Base-by-base conservation (phyloP, 2,113 vertebrate species). In the Polypterus senegalus region DNA sequence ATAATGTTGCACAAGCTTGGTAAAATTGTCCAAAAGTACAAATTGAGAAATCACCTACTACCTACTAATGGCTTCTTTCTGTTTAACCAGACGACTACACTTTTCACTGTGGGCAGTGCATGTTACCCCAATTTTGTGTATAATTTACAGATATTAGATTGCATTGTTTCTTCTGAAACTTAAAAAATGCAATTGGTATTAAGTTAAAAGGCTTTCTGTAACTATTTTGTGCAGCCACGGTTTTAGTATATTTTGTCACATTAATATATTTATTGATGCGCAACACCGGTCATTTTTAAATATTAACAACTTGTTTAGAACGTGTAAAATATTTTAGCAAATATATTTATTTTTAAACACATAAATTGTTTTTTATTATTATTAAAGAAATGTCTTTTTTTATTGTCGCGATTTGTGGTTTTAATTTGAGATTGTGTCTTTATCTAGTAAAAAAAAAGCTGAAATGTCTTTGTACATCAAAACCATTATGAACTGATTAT, bases 281-380 rank as follows among this genome's bases (percentile, higher is more conserved):
- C 63, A 74, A 74, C 76, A 71, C 67, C 59, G 55, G 70, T 68
- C 61, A 57, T 52, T 49, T 78, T 68, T 71, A 60, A 74, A 72
- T 81, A 81, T 82, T 87, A 86, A 83, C 78, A 71, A 61, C 49
- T 77, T 78, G 70, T 81, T 70, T 84, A 74, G 77, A 69, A 74
- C 71, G 82, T 77, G 81, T 80, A 80, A 84, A 81, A 76, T 77
- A 79, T 6, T 46, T 54, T 54, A 53, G 45, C 51, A 81, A 80
- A 61, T 74, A 78, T 88, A 88, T 88, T 88, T 88, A 88, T 88
- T 88, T 84, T 82, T 68, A 83, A 80, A 86, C 79, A 73, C 27
- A 27, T 27, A 77, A 82, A 79, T 82, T 80, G 71, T 81, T 79
- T 83, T 84, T 86, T 83, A 86, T 83, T 84, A 87, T 84, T 83